A percentile compares a stretch with the other conserved stretches of the same genome.
phyloP scores from a whole-genome alignment of 2,888 invertebrate genomes.

The Lathronympha strigana region DNA sequence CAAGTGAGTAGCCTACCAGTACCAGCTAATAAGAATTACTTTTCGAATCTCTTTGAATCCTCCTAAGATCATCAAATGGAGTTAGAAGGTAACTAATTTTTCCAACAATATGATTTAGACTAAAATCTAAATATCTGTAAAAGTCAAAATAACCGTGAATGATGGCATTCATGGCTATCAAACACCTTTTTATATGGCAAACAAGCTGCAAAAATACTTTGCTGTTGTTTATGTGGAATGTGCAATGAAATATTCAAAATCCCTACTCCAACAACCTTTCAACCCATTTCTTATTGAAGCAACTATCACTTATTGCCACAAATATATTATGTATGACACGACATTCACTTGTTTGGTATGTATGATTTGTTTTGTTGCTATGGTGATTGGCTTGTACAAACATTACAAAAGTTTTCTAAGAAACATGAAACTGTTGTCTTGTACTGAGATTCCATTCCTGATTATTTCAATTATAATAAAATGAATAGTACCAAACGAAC shows the following conservation, averaged over 20 bases:
- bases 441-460: conserved; percentile 9
- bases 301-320: background rate
- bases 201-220: background rate
- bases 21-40: too few relatives aligned
- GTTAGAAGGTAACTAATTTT: too few relatives aligned
- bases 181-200: too few relatives aligned
- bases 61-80: too few relatives aligned
- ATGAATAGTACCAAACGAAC: background rate
- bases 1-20: too few relatives aligned
- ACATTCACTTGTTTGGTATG: conserved; percentile 9
- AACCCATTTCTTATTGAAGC: conserved; percentile 8
- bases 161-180: too few relatives aligned
- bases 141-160: too few relatives aligned
- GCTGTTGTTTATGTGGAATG: background rate
- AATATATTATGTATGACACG: conserved; percentile 19
- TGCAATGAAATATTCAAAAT: background rate
- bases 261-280: background rate
- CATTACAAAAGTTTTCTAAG: conserved; percentile 38
- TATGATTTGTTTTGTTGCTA: conserved; percentile 51
- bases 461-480: conserved; percentile 6
- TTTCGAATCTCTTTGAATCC: too few relatives aligned
- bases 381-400: conserved; percentile 50
- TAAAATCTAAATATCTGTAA: too few relatives aligned
- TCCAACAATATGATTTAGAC: too few relatives aligned
- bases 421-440: conserved; percentile 29